These are phyloP conservation scores for Osmerus mordax DNA, from an alignment of 2,113 vertebrate species.

Conservation along the genomic window DNA sequence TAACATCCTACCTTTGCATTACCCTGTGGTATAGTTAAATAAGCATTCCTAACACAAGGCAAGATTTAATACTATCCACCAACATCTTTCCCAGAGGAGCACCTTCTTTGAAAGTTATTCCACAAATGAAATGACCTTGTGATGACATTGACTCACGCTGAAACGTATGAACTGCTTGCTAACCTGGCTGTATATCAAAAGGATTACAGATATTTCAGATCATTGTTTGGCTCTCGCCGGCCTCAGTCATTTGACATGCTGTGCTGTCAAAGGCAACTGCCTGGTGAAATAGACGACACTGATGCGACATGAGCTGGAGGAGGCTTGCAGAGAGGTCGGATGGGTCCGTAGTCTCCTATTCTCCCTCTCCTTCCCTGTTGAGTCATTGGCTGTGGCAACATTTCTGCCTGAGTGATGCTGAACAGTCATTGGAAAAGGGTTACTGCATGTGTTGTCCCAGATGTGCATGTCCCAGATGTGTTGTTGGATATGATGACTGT, in stretches of 20 bases:
- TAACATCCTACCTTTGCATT: no score
- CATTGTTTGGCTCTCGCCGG: constrained; percentile 24
- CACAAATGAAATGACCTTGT: constrained; percentile 15
- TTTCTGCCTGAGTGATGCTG: constrained; percentile 2
- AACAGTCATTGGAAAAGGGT: constrained; percentile 4
- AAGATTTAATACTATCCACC: no score
- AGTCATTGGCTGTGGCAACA: constrained; percentile 15
- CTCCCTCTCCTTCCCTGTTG: background rate
- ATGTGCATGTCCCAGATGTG: background rate
- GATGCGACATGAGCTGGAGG: constrained; percentile 20
- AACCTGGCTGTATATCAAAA: constrained; percentile 25
- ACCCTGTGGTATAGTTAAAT: no score
- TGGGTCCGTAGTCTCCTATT: background rate
- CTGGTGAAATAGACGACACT: constrained; percentile 27
- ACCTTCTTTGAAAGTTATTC: background rate
- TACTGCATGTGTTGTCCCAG: background rate
- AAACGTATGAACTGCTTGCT: constrained; percentile 2
- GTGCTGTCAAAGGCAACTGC: constrained; percentile 31
- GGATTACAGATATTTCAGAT: constrained; percentile 33
- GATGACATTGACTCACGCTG: constrained; percentile 7
- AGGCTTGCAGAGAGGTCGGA: background rate
- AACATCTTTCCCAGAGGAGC: constrained; percentile 5
- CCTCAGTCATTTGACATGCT: constrained; percentile 35
- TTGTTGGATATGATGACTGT: no score
- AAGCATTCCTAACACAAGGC: no score